Percentiles rank a stretch among this genome's conserved stretches.
These are phyloP conservation scores for Prosapia bicincta DNA, from an alignment of 2,888 invertebrate species.

Conservation along the genomic window DNA sequence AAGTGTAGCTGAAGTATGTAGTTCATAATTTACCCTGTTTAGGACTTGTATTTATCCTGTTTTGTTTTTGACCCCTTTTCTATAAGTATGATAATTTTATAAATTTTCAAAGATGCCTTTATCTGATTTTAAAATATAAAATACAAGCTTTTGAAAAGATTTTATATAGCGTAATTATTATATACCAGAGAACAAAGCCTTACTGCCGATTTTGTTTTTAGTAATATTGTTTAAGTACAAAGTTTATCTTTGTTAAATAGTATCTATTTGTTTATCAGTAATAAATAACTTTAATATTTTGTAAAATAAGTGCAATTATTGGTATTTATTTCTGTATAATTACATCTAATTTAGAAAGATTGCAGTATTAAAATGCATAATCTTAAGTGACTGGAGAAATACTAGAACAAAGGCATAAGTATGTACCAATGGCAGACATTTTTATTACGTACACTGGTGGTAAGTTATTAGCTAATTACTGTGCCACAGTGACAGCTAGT, in stretches of 20 bases:
- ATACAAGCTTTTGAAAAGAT: no score
- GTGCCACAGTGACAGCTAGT: background rate
- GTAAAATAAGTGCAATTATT: slow-evolving; percentile 2
- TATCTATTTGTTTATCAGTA: background rate
- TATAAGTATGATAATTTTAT: background rate
- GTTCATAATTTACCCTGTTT: background rate
- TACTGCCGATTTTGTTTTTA: background rate
- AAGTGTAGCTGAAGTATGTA: background rate
- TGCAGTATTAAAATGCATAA: background rate
- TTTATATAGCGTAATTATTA: no score
- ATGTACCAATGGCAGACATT: background rate
- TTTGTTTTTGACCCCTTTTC: background rate
- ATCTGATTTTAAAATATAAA: background rate
- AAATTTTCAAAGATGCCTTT: background rate
- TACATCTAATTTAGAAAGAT: background rate
- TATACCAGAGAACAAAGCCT: background rate
- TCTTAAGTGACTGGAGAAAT: background rate
- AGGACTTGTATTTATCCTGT: background rate
- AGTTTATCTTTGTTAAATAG: background rate
- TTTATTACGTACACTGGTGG: background rate
- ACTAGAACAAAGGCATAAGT: background rate
- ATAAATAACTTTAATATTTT: background rate
- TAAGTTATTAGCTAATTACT: background rate
- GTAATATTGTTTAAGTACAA: background rate
- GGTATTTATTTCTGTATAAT: background rate